Percentiles rank a stretch among this genome's conserved stretches.
Evolutionary conservation across 2,888 invertebrate genomes (phyloP).

Genomic region (Argyresthia albistria): DNA sequence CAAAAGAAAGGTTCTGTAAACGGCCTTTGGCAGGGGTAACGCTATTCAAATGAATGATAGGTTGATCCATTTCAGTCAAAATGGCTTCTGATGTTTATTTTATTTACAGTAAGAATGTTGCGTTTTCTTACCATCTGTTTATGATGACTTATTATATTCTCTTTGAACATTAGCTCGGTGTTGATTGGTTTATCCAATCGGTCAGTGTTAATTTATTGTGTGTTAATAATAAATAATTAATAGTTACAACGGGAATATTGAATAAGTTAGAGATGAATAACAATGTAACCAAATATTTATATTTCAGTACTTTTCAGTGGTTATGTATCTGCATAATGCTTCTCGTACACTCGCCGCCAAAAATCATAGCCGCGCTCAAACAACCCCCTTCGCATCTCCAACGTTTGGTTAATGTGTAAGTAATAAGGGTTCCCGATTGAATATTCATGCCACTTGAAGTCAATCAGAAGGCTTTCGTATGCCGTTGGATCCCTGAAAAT

Average conservation of each 20-base stretch:
- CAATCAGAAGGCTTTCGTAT: slow-evolving; percentile 39
- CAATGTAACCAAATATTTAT: too few species aligned
- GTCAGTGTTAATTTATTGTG: too few species aligned
- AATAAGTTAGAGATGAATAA: too few species aligned
- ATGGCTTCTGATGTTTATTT: too few species aligned
- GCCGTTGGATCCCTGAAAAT: slow-evolving; percentile 51
- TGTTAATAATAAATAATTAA: too few species aligned
- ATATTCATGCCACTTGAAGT: slow-evolving; percentile 41
- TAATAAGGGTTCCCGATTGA: slow-evolving; percentile 36
- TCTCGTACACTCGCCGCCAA: slow-evolving; percentile 47
- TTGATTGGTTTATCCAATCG: too few species aligned
- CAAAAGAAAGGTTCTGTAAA: not conserved
- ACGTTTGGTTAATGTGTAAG: slow-evolving; percentile 35
- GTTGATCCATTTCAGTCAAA: not conserved
- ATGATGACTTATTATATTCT: too few species aligned
- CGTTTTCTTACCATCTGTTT: too few species aligned
- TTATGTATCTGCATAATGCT: slow-evolving; percentile 44
- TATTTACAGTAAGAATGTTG: not conserved
- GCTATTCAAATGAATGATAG: not conserved
- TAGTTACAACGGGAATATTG: too few species aligned
- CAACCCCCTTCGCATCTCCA: slow-evolving; percentile 33
- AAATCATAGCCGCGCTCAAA: slow-evolving; percentile 35
- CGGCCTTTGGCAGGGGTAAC: not conserved
- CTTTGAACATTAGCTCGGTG: too few species aligned
- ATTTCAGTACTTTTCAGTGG: slow-evolving; percentile 13